Evolutionary conservation across 2,797 vertebrate genomes (phyloP).

Genomic region (Siniperca scherzeri): DNA sequence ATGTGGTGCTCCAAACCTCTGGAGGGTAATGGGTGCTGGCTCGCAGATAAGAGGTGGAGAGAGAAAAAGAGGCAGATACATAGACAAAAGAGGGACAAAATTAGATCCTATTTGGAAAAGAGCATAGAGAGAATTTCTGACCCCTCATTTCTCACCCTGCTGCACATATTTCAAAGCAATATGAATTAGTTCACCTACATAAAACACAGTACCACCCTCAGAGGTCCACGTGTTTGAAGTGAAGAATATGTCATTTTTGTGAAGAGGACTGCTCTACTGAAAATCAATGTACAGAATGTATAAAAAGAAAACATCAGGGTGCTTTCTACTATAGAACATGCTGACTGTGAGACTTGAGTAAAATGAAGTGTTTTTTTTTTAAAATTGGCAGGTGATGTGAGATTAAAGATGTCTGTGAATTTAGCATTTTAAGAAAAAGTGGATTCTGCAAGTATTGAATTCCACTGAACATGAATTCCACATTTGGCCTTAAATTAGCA

Average conservation of each 20-base stretch:
- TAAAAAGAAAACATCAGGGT: background rate
- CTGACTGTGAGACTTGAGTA: background rate
- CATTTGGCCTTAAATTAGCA: slow-evolving; percentile 19
- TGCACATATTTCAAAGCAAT: slow-evolving; percentile 32
- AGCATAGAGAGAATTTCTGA: slow-evolving; percentile 34
- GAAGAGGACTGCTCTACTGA: background rate
- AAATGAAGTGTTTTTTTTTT: background rate
- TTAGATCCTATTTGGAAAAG: slow-evolving; percentile 43
- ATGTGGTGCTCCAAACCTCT: slow-evolving; percentile 30
- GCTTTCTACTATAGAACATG: background rate
- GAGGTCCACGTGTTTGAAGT: background rate
- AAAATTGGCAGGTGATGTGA: background rate
- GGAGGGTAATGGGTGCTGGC: slow-evolving; percentile 49
- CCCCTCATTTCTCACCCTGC: slow-evolving; percentile 30
- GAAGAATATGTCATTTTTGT: background rate
- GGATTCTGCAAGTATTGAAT: background rate
- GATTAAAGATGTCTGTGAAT: background rate
- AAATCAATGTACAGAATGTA: background rate
- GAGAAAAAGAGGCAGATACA: slow-evolving; percentile 2
- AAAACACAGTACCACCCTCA: background rate
- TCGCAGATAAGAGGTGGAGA: slow-evolving; percentile 22
- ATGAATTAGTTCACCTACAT: background rate
- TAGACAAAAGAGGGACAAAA: slow-evolving; percentile 29
- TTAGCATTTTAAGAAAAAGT: background rate
- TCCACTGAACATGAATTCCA: background rate